Conservation (phyloP, 2,888 invertebrate species). For the Watsonalla cultraria region DNA sequence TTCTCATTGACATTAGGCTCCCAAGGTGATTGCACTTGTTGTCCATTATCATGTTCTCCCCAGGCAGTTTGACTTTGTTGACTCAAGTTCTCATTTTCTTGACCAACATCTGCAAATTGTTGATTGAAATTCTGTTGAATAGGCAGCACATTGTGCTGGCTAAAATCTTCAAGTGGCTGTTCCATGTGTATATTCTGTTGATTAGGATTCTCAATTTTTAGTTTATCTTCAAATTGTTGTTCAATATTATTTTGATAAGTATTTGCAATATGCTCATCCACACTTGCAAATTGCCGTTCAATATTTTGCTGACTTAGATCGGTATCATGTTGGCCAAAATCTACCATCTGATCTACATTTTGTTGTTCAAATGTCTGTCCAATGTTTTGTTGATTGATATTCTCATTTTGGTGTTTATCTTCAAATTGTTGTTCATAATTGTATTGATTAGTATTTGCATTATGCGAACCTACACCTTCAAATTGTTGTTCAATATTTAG, state of each 20-base stretch:
- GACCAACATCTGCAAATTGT: conserved; percentile 8
- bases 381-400: conserved; percentile 12
- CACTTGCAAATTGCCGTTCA: conserved; percentile 7
- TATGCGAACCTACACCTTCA: conserved; percentile 12
- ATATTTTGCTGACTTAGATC: conserved; percentile 6
- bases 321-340: conserved; percentile 11
- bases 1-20: neutral
- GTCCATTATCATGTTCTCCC: no score
- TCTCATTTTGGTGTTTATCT: conserved; percentile 12
- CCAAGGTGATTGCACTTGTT: neutral
- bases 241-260: conserved; percentile 13
- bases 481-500: conserved; percentile 10
- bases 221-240: conserved; percentile 10
- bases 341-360: conserved; percentile 3
- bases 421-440: conserved; percentile 12
- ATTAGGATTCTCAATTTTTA: conserved; percentile 13
- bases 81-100: conserved; percentile 9
- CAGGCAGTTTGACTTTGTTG: neutral
- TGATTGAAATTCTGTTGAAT: conserved; percentile 9
- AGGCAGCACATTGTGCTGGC: conserved; percentile 1
- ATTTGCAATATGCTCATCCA: conserved; percentile 15
- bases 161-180: conserved; percentile 12
- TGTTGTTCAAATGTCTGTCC: conserved; percentile 7
- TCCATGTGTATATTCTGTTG: conserved; percentile 8
- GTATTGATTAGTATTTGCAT: conserved; percentile 12